Evolutionary conservation across 2,113 vertebrate genomes (phyloP).

Genomic region (Calypte anna): DNA sequence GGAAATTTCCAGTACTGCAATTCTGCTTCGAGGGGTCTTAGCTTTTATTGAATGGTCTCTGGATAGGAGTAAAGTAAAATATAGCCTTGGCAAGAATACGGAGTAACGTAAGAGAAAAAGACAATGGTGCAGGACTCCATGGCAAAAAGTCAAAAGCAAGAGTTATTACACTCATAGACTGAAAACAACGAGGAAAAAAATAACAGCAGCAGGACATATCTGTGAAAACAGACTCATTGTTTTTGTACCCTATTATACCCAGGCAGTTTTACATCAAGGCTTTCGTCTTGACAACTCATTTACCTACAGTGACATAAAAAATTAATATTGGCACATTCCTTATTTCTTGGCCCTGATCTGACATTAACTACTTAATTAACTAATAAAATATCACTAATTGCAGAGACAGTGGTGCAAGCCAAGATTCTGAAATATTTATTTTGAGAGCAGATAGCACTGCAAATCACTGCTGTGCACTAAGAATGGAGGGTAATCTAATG

Average conservation of each 20-base stretch:
- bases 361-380: slow-evolving; percentile 74
- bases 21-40: slow-evolving; percentile 51
- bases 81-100: slow-evolving; percentile 2
- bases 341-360: slow-evolving; percentile 60
- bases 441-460: slow-evolving; percentile 26
- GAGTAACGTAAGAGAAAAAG: slow-evolving; percentile 22
- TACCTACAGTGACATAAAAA: slow-evolving; percentile 69
- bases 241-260: slow-evolving; percentile 45
- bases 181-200: slow-evolving; percentile 30
- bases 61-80: slow-evolving; percentile 31
- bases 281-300: slow-evolving; percentile 77
- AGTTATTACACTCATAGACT: slow-evolving; percentile 27
- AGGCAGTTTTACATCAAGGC: slow-evolving; percentile 59
- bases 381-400: slow-evolving; percentile 79
- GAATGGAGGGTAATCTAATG: slow-evolving; percentile 20
- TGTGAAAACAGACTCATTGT: slow-evolving; percentile 70
- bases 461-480: slow-evolving; percentile 24
- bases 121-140: slow-evolving; percentile 10
- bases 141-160: slow-evolving; percentile 47
- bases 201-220: slow-evolving; percentile 6
- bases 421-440: slow-evolving; percentile 13
- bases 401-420: slow-evolving; percentile 24
- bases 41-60: slow-evolving; percentile 34
- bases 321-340: slow-evolving; percentile 66
- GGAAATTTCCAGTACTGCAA: slow-evolving; percentile 33